Base-by-base conservation (phyloP, 1,140 invertebrate species). In the Sminthurides bifidus region DNA sequence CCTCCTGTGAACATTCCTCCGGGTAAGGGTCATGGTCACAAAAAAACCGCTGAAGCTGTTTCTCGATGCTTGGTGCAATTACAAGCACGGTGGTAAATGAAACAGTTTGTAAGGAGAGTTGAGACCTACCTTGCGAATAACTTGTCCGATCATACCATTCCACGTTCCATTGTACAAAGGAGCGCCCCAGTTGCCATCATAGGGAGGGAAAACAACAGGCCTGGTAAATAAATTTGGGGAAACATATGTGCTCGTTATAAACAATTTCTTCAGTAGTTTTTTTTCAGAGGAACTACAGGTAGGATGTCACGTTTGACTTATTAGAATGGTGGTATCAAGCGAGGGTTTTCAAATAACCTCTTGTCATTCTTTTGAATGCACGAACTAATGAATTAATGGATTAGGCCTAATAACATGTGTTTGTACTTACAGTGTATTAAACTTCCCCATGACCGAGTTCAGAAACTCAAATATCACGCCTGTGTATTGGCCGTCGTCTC, bases 61-160 rank as follows among this genome's bases (percentile, higher is more conserved):
- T 29, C 21, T 40, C 15, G 14, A 40, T 40, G 2, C n/a, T n/a
- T n/a, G n/a, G n/a, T n/a, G n/a, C n/a, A 41, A 43, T n/a, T 21
- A 10, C 21, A 43, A 12, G 21, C 41, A n/a, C 41, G 8, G 12
- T 21, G 6, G 23, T 4, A 2, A 23, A 27, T 45, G 26, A 15
- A n/a, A 52, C 30, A 26, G 24, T 8, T 26, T 51, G 3, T 51
- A 17, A 57, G n/a, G n/a, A n/a, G n/a, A n/a, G n/a, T n/a, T n/a
- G n/a, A n/a, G n/a, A n/a, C 65, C 56, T 58, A 73, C 71, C 52
- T 66, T 63, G 51, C 64, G 57, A 14, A 61, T 58, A 3, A 71
- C 64, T 67, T 68, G 67, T 12, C 70, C 69, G 15, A 73, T 65
- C 65, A 73, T 68, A 30, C 72, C 72, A 40, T 70, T 71, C 68